Conservation (phyloP, 1,140 invertebrate genomes). For the Meloidogyne exigua region DNA sequence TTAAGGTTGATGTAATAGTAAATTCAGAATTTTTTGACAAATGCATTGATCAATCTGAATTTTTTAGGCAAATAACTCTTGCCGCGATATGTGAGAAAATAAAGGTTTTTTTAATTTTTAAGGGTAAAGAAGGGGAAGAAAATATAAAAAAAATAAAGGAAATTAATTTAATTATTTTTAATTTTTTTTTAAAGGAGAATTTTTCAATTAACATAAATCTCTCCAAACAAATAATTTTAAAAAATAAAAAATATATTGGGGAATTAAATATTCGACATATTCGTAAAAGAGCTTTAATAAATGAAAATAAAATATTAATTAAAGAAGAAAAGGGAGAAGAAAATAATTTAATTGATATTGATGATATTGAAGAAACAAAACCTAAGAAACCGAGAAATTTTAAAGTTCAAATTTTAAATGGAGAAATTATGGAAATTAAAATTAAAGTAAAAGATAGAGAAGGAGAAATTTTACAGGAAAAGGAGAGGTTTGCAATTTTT, state of each 20-base stretch:
- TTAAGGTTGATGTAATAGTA: conserved; percentile 37
- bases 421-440: conserved; percentile 24
- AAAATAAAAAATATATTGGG: conserved; percentile 32
- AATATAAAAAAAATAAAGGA: no score
- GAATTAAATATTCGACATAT: conserved; percentile 29
- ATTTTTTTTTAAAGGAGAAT: neutral
- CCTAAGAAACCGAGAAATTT: conserved; percentile 29
- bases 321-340: neutral
- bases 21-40: conserved; percentile 41
- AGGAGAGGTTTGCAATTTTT: conserved; percentile 15
- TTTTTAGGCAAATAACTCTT: conserved; percentile 34
- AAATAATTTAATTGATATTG: conserved; percentile 15
- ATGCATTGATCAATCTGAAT: conserved; percentile 29
- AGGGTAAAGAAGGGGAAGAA: neutral
- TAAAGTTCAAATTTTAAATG: conserved; percentile 30
- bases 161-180: no score
- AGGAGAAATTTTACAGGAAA: conserved; percentile 21
- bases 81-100: conserved; percentile 25
- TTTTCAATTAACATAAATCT: conserved; percentile 3
- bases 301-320: neutral
- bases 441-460: conserved; percentile 13
- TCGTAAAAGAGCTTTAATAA: conserved; percentile 10
- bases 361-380: conserved; percentile 7
- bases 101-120: conserved; percentile 8
- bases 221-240: conserved; percentile 27